Conservation (phyloP, 2,113 vertebrate genomes). For the Odontesthes bonariensis region DNA sequence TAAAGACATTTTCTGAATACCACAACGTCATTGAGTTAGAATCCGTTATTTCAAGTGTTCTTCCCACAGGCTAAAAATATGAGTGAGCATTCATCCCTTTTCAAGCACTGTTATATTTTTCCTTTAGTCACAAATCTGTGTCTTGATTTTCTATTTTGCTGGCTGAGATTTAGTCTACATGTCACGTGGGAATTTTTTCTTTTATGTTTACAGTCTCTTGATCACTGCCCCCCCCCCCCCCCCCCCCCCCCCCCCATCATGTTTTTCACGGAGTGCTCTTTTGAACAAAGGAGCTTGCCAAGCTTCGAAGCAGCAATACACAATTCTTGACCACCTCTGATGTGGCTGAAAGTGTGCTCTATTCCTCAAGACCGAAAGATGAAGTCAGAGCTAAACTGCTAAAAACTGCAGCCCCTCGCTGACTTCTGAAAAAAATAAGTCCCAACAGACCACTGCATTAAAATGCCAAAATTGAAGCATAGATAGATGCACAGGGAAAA, state of each 20-base stretch:
- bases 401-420: neutral
- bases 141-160: constrained; percentile 7
- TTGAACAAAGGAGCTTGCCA: constrained; percentile 35
- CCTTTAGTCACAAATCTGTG: neutral
- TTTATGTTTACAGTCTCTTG: constrained; percentile 21
- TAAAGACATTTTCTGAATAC: neutral
- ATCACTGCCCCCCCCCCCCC: constrained; percentile 14
- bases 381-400: neutral
- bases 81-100: neutral
- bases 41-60: neutral
- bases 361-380: no score
- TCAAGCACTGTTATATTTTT: neutral
- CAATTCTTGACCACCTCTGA: constrained; percentile 4
- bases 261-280: constrained; percentile 41
- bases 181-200: constrained; percentile 9
- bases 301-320: constrained; percentile 19
- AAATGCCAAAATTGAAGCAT: neutral
- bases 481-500: neutral
- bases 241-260: constrained; percentile 15
- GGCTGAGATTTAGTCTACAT: neutral
- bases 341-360: neutral
- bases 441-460: neutral
- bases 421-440: neutral
- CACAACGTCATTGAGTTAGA: neutral
- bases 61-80: neutral